Evolutionary conservation across 2,113 vertebrate genomes (phyloP).

Genomic region (human (Homo sapiens)): DNA sequence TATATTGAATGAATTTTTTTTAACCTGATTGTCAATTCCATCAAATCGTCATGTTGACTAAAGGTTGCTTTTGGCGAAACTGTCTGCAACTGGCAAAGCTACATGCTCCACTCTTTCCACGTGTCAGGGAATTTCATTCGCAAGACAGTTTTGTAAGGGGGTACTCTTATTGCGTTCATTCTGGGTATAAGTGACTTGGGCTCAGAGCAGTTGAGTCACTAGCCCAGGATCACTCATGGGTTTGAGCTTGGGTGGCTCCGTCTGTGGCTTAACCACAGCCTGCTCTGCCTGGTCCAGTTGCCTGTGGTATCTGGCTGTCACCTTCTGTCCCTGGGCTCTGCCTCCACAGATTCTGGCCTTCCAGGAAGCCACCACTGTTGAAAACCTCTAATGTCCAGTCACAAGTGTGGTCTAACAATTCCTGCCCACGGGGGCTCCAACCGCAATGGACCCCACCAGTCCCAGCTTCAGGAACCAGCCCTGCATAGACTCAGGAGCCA

Average conservation of each 20-base stretch:
- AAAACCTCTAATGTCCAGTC: background rate
- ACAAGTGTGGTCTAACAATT: background rate
- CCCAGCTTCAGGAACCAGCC: background rate
- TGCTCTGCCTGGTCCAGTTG: accelerated
- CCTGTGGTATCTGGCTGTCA: accelerated
- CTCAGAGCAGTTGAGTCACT: background rate
- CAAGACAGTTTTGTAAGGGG: background rate
- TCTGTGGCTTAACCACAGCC: background rate
- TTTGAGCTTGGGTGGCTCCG: background rate
- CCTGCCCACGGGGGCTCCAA: background rate
- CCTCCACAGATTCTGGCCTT: background rate
- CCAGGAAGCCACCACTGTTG: background rate
- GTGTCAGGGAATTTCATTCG: background rate
- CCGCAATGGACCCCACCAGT: background rate
- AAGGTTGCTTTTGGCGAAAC: background rate
- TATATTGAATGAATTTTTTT: background rate
- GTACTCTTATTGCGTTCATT: accelerated
- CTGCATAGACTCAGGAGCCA: background rate
- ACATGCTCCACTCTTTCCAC: background rate
- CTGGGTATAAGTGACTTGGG: background rate
- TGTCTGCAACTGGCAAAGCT: background rate
- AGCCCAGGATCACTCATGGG: background rate
- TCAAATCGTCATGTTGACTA: background rate
- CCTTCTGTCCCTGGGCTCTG: background rate
- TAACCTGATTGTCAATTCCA: background rate